Base-by-base conservation (phyloP, 2,888 invertebrate species). In the Noctua janthe region DNA sequence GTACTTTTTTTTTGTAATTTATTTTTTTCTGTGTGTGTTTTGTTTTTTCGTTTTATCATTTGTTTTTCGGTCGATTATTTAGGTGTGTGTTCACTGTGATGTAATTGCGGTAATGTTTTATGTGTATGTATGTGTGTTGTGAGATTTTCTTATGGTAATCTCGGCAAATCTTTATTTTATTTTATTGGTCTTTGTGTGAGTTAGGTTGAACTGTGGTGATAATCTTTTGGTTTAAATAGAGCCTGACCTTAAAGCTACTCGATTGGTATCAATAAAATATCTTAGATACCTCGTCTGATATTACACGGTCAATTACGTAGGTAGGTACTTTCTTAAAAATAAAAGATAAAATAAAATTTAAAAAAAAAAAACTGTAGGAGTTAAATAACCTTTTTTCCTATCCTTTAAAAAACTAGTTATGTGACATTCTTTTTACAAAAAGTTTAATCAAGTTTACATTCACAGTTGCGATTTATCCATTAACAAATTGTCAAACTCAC, bases 71-170 rank as follows among this genome's bases (percentile, higher is more conserved):
- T 20, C 13, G 11, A 20, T 49, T 54, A 29, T 51, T n/a, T 29
- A 15, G 43, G 17, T 82, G 69, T 82, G 69, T 74, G 74, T 69
- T n/a, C 17, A 17, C 8, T n/a, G 47, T 47, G 69, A 69, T 47
- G 17, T 69, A 69, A 71, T n/a, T 83, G 64, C 54, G 10, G 73
- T 64, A 78, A 76, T 79, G 76, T 76, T 78, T 82, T 78, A 62
- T 86, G 73, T 70, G 71, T 73, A n/a, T 76, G 66, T 78, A 59
- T 81, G 80, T 84, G 83, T 75, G 64, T 59, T 69, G 78, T 56
- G 75, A 86, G 87, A 79, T 85, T 85, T 76, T 87, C 72, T 7
- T 64, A 49, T 62, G 72, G 69, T 76, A 72, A 72, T 79, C 66
- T 75, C 23, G 10, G 47, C 75, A 59, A 76, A 69, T 76, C 56